Evolutionary conservation across 2,113 vertebrate genomes (phyloP).

Genomic region (Eulemur macaco): DNA sequence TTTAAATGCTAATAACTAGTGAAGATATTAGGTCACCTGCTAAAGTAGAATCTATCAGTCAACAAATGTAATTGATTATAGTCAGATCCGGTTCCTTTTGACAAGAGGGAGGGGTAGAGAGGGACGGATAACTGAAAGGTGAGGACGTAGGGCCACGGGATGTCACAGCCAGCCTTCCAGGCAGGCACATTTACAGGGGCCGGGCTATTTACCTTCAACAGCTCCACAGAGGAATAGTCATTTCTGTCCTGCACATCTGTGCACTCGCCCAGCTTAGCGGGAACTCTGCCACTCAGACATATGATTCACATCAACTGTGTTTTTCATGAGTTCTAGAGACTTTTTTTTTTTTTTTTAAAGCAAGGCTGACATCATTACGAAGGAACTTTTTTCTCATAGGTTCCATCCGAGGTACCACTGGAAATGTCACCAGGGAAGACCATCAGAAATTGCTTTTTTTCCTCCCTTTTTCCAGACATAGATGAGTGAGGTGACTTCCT

Average conservation of each 20-base stretch:
- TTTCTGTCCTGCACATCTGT: slow-evolving; percentile 62
- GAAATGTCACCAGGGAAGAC: neutral
- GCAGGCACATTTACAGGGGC: neutral
- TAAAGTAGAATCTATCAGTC: neutral
- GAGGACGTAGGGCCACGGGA: neutral
- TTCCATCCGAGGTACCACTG: slow-evolving; percentile 26
- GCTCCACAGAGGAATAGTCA: neutral
- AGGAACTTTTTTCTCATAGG: slow-evolving; percentile 62
- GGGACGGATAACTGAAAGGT: neutral
- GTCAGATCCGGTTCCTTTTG: neutral
- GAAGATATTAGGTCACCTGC: neutral
- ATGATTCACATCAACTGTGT: slow-evolving; percentile 80
- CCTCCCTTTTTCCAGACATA: neutral
- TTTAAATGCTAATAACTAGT: neutral
- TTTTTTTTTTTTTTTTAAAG: slow-evolving; percentile 48
- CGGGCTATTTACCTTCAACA: neutral
- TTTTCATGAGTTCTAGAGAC: slow-evolving; percentile 69
- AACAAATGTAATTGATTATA: neutral
- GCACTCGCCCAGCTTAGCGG: neutral
- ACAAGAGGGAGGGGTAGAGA: neutral
- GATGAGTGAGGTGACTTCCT: neutral
- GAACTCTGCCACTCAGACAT: slow-evolving; percentile 72
- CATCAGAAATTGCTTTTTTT: neutral
- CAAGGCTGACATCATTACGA: slow-evolving; percentile 63
- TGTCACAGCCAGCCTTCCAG: neutral